Evolutionary conservation across 30 jellyfish, hydroid and myxozoan genomes (phyloP).

Genomic region (Clytia hemisphaerica): DNA sequence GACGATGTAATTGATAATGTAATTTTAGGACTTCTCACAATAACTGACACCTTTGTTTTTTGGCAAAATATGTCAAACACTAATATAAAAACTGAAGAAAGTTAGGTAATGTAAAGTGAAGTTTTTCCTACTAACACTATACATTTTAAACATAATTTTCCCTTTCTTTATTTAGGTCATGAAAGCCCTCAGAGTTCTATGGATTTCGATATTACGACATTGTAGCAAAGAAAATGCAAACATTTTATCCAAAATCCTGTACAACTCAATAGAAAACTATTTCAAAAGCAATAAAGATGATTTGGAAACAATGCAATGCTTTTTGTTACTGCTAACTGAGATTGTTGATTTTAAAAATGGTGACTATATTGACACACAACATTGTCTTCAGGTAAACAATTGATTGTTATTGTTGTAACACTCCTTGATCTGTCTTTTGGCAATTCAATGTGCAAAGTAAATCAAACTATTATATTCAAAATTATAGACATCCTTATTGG

Average conservation of each 20-base stretch:
- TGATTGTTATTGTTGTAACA: no score
- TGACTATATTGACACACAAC: no score
- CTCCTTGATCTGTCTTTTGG: no score
- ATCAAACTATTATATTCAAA: no score
- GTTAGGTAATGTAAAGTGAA: no score
- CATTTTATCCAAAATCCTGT: neutral
- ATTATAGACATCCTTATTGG: no score
- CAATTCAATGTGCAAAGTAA: no score
- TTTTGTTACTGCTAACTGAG: neutral
- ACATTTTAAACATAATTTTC: no score
- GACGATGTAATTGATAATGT: no score
- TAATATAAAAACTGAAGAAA: neutral
- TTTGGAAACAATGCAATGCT: neutral
- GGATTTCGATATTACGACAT: neutral
- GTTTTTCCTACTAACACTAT: no score
- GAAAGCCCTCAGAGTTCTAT: neutral
- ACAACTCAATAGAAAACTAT: neutral
- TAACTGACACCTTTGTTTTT: neutral
- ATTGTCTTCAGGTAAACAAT: no score
- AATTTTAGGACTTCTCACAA: no score
- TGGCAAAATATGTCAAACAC: neutral
- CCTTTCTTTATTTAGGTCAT: neutral
- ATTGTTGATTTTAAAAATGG: conserved; percentile 11
- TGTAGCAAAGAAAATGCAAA: neutral
- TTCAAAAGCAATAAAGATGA: neutral